Evolutionary conservation across 1,140 invertebrate species (phyloP), one percentile per base, ranked within the genome.

Genomic region (Pseudomyrmex concolor): DNA sequence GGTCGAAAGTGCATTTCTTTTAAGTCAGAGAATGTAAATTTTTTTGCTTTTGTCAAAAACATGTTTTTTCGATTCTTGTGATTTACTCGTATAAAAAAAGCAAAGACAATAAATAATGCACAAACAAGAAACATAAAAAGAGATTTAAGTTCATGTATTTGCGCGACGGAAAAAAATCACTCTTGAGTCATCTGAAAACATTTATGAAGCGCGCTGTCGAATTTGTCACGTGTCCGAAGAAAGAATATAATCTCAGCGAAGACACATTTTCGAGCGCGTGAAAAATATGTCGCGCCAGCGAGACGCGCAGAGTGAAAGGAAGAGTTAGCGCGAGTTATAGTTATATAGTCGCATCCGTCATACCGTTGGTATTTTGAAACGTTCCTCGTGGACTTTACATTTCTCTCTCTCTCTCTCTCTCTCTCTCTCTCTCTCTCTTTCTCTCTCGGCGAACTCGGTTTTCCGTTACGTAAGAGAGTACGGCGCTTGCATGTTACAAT

Each of bases 331-430:
- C 71, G 45, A 50, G 72, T 51, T n/a, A 34, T 34, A 48, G 76
- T 70, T 68, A 34, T 34, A 50, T 51, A 78, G 74, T 15, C 64
- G 43, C 76, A 78, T 78, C 54, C 63, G 57, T 73, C 43, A 70
- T 60, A 77, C 51, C 13, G 71, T 77, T 84, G 70, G 78, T 82
- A 82, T 73, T 73, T 71, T 73, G 70, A 81, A 62, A 72, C 17
- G 22, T n/a, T 57, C 19, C 55, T 10, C 55, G 55, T 50, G 22
- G 19, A 62, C 67, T 51, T 25, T n/a, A 62, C 62, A 54, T 25
- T 63, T 63, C 9, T 59, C 43, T 83, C 54, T 48, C 67, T 19
- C 55, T 59, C 34, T 45, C 55, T 45, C 12, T 19, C 25, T 48
- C 67, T 19, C 55, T 59, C 34, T 45, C 55, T 45, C 12, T 19